A percentile compares a stretch with the other conserved stretches of the same genome.
Evolutionary conservation across 2,113 vertebrate species (phyloP).

Genomic region (Nerophis lumbriciformis): DNA sequence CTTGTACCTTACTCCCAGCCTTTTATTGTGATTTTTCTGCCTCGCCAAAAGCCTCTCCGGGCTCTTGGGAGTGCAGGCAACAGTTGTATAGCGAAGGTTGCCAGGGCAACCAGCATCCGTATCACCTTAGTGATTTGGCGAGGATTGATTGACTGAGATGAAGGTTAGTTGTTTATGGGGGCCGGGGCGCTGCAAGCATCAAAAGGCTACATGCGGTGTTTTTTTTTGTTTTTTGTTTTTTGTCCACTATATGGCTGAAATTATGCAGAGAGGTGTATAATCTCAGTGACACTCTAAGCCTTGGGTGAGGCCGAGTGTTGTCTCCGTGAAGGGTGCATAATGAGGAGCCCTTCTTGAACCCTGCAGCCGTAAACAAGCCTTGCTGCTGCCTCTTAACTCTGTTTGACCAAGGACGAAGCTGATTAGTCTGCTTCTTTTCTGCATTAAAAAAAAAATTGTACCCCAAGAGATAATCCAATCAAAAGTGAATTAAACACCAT

Average conservation of each 20-base stretch:
- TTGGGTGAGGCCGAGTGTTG: conserved; percentile 39
- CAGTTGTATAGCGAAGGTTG: conserved; percentile 62
- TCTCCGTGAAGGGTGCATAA: conserved; percentile 41
- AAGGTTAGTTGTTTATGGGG: conserved; percentile 5
- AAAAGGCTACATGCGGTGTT: conserved; percentile 22
- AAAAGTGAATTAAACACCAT: conserved; percentile 22
- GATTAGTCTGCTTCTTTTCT: conserved; percentile 40
- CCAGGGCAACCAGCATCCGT: conserved; percentile 48
- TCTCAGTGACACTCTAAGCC: conserved; percentile 50
- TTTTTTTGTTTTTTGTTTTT: conserved; percentile 7
- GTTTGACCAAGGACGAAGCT: conserved; percentile 26
- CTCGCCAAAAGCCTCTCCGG: conserved; percentile 36
- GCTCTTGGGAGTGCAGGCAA: conserved; percentile 56
- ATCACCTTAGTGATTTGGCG: conserved; percentile 60
- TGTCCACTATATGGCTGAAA: conserved; percentile 14
- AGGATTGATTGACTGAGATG: conserved; percentile 62
- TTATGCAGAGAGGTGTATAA: conserved; percentile 38
- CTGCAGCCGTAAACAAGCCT: conserved; percentile 20
- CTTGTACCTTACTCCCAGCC: conserved; percentile 17
- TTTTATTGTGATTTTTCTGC: conserved; percentile 34
- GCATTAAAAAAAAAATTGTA: neutral
- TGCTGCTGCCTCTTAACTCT: conserved; percentile 18
- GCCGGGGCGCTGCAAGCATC: conserved; percentile 6
- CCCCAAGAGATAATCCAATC: conserved; percentile 12
- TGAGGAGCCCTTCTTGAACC: conserved; percentile 31